phyloP scores from a whole-genome alignment of 2,797 vertebrate genomes.

The Taenioides sp. region DNA sequence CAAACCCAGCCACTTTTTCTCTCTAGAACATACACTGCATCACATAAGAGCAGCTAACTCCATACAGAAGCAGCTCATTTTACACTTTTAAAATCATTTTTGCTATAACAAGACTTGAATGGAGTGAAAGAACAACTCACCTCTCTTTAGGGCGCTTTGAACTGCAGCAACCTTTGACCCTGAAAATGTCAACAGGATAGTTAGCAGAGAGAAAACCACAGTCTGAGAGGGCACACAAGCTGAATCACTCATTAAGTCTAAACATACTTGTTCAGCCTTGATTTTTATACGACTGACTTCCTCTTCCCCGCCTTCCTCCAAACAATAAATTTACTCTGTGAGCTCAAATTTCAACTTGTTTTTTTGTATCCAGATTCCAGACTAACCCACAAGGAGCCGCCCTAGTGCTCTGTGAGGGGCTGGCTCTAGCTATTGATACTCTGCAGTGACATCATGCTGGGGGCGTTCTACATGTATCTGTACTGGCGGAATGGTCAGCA shows the following conservation, averaged over 20 bases:
- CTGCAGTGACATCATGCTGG: too few species aligned
- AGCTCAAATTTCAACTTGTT: slow-evolving; percentile 59
- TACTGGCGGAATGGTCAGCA: too few species aligned
- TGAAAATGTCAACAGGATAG: background rate
- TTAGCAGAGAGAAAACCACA: background rate
- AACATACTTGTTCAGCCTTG: background rate
- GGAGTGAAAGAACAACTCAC: slow-evolving; percentile 20
- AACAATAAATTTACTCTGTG: background rate
- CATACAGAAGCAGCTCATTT: background rate
- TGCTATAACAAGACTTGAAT: background rate
- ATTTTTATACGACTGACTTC: background rate
- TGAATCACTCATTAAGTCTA: background rate
- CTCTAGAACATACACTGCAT: background rate
- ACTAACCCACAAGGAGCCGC: slow-evolving; percentile 37
- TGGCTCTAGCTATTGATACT: too few species aligned
- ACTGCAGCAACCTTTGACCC: slow-evolving; percentile 58
- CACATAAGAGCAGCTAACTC: background rate
- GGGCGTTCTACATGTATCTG: too few species aligned
- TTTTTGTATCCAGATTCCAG: slow-evolving; percentile 1
- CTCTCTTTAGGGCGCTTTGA: slow-evolving; percentile 21
- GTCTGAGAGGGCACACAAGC: background rate
- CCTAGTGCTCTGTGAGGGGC: background rate
- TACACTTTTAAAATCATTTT: background rate
- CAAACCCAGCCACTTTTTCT: too few species aligned
- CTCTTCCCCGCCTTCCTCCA: slow-evolving; percentile 10